Evolutionary conservation across 2,113 vertebrate genomes (phyloP), one percentile per base, ranked within the genome.

Genomic region (Philantomba maxwellii): DNA sequence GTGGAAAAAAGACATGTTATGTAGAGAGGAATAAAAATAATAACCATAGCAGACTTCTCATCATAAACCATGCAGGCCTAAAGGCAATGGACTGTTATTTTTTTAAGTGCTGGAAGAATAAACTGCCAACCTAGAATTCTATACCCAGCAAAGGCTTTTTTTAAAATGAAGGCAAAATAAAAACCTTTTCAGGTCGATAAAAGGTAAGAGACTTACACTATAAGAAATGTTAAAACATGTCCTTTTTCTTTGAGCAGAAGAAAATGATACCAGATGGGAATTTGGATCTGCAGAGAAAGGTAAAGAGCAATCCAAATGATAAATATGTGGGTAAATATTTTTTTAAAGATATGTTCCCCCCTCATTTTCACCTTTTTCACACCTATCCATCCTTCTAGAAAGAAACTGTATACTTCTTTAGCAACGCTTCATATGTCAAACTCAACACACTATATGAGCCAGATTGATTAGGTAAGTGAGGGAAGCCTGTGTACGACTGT

Each of bases 81-180:
- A 53, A 88, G 75, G 81, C 28, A 94, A 85, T 66, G 39, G 55
- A 53, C 84, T 36, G n/a, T 33, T 28, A 60, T 45, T 82, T 80
- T 70, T 84, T 82, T 10, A 82, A 88, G 55, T 2, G 3, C n/a
- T 51, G 7, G 43, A 75, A 77, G 70, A 82, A 82, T 77, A 90
- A 89, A 60, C 36, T 45, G 9, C 21, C 64, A 70, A 87, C 25
- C n/a, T 91, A 58, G 75, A 94, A 53, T 91, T 94, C 53, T 91
- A 64, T 91, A 91, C 30, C 25, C 30, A 94, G 19, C 33, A 16
- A 90, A 80, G 55, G 75, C 16, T 36, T 58, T 87, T 58, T 82
- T 95, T 96, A 0, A 60, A 87, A 84, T 19, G 6, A 81, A 60
- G 53, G 43, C 10, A 89, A 86, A 83, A 66, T 93, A 51, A 92